Evolutionary conservation across 2,797 vertebrate species (phyloP).

Genomic region (Muraenolepis orangiensis): DNA sequence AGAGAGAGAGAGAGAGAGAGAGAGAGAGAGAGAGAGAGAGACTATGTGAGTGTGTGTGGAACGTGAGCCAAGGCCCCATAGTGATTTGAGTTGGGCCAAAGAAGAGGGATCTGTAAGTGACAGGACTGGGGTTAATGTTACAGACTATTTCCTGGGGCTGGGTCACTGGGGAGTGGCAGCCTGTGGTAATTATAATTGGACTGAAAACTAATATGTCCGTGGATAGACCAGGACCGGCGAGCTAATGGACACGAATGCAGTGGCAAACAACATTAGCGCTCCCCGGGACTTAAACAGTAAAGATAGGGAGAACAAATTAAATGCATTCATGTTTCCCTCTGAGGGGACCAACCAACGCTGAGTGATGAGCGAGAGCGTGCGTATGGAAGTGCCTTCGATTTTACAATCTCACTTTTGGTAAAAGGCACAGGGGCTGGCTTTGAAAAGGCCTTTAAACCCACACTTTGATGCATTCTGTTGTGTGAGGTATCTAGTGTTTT

Average conservation of each 20-base stretch:
- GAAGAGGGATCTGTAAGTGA: not conserved
- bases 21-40: not conserved
- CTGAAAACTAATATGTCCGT: conserved; percentile 33
- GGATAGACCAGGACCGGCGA: conserved; percentile 26
- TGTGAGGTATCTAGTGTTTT: not conserved
- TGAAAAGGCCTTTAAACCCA: conserved; percentile 7
- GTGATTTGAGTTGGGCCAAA: not conserved
- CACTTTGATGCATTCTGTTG: not conserved
- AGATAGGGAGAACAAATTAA: conserved; percentile 8
- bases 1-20: not conserved
- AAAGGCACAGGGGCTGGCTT: conserved; percentile 5
- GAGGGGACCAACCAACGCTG: conserved; percentile 3
- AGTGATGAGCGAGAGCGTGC: conserved; percentile 16
- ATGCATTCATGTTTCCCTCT: conserved; percentile 22
- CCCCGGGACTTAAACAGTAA: conserved; percentile 15
- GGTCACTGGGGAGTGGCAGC: conserved; percentile 21
- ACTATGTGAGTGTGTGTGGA: not conserved
- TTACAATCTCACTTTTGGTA: conserved; percentile 14
- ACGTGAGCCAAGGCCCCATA: not conserved
- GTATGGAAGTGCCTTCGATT: conserved; percentile 24
- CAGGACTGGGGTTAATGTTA: conserved; percentile 12
- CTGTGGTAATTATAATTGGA: conserved; percentile 32
- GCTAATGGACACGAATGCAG: conserved; percentile 36
- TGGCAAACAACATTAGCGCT: conserved; percentile 37
- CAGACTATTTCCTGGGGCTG: conserved; percentile 30